These are phyloP conservation scores for Spea multiplicata DNA, from an alignment of 2,113 vertebrate species.

Conservation along the genomic window DNA sequence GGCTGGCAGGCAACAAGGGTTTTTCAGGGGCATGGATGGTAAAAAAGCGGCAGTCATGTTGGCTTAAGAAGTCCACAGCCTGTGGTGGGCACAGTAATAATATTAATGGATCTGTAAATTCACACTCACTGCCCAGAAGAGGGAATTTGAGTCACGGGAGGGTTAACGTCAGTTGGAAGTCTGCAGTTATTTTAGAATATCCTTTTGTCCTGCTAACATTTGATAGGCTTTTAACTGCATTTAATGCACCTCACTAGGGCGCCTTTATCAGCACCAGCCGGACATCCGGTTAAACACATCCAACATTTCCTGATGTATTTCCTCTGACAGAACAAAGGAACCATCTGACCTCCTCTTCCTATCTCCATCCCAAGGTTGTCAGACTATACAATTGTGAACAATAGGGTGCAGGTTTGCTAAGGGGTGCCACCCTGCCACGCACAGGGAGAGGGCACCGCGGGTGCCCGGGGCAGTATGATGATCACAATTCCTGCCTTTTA, in stretches of 20 bases:
- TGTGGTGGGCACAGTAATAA: too few relatives aligned
- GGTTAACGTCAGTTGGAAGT: background rate
- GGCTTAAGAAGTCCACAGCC: too few relatives aligned
- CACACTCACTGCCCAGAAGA: too few relatives aligned
- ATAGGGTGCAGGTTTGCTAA: background rate
- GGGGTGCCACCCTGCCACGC: background rate
- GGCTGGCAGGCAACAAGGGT: too few relatives aligned
- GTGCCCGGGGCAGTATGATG: too few relatives aligned
- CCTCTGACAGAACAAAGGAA: slow-evolving; percentile 40
- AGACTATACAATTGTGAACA: background rate
- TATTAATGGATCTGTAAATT: too few relatives aligned
- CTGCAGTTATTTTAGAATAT: slow-evolving; percentile 19
- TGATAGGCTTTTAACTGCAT: slow-evolving; percentile 18
- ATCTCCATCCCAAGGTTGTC: background rate
- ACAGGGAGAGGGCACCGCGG: too few relatives aligned
- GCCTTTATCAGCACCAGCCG: slow-evolving; percentile 29
- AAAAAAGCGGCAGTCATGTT: too few relatives aligned
- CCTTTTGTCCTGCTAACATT: slow-evolving; percentile 1
- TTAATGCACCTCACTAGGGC: background rate
- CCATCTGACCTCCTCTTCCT: slow-evolving; percentile 24
- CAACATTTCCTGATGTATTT: slow-evolving; percentile 39
- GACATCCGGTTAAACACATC: slow-evolving; percentile 37
- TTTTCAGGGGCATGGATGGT: too few relatives aligned
- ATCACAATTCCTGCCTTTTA: too few relatives aligned
- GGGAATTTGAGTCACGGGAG: background rate